Evolutionary conservation across 2,888 invertebrate genomes (phyloP).

Genomic region (Tolmerus cingulatus): DNA sequence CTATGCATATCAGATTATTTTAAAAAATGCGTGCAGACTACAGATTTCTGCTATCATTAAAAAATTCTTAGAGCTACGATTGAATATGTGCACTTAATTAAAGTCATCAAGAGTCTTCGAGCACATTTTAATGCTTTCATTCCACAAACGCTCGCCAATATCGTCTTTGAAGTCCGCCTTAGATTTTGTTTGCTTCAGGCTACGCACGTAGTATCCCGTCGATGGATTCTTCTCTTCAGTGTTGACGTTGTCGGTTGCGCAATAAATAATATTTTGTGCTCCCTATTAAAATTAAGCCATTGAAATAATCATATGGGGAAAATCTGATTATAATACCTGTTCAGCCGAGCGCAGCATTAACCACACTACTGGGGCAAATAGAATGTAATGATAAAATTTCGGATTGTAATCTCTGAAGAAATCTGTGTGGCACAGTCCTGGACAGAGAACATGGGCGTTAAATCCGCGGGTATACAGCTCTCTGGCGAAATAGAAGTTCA

Average conservation of each 20-base stretch:
- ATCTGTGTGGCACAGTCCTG: constrained; percentile 69
- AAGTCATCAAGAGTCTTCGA: not conserved
- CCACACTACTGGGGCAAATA: constrained; percentile 75
- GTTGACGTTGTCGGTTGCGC: constrained; percentile 70
- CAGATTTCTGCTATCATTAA: not conserved
- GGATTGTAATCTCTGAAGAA: constrained; percentile 70
- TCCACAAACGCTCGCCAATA: constrained; percentile 74
- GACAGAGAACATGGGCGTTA: constrained; percentile 75
- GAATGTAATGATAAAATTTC: constrained; percentile 76
- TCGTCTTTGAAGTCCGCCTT: constrained; percentile 70
- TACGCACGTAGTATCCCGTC: constrained; percentile 78
- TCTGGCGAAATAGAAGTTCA: constrained; percentile 75
- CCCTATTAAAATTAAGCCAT: constrained; percentile 68
- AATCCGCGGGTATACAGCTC: constrained; percentile 72
- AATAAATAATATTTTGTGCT: constrained; percentile 79
- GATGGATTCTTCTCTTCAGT: constrained; percentile 60
- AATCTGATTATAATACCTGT: constrained; percentile 67
- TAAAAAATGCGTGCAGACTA: not conserved
- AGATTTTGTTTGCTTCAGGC: constrained; percentile 73
- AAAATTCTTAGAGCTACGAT: not conserved
- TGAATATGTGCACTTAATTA: not conserved
- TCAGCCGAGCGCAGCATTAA: constrained; percentile 76
- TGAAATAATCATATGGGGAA: constrained; percentile 43
- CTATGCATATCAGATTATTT: not conserved
- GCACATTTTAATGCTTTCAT: constrained; percentile 69